Percentiles rank a stretch among this genome's conserved stretches.
These are phyloP conservation scores for Sarcophaga bullata DNA, from an alignment of 1,140 invertebrate genomes.

Conservation along the genomic window DNA sequence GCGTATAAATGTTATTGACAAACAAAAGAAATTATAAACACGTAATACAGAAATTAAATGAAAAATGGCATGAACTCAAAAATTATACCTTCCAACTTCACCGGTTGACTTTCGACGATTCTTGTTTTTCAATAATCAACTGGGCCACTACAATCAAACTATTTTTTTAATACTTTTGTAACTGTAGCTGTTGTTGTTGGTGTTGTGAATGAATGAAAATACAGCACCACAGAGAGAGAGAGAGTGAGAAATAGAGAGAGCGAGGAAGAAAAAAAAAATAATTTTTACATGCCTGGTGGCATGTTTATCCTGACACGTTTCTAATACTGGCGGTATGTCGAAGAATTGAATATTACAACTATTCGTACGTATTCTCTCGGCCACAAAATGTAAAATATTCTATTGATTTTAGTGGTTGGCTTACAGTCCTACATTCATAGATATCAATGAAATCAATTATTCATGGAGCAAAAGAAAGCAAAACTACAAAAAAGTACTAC, in stretches of 20 bases:
- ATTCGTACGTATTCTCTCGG: not conserved
- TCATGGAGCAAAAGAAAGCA: constrained; percentile 19
- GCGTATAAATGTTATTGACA: constrained; percentile 9
- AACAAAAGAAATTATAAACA: not conserved
- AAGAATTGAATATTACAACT: not conserved
- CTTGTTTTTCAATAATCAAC: constrained; percentile 5
- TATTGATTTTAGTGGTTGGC: constrained; percentile 7
- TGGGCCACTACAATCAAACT: not conserved
- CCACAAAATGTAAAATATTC: not conserved
- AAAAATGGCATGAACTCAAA: not conserved
- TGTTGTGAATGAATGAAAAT: too few relatives aligned
- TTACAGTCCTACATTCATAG: not conserved
- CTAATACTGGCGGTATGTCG: not conserved
- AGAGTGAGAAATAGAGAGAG: too few relatives aligned
- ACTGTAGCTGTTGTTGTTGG: too few relatives aligned
- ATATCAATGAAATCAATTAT: not conserved
- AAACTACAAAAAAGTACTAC: not conserved
- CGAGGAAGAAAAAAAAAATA: not conserved
- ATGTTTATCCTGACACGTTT: constrained; percentile 28
- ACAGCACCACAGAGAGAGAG: not conserved
- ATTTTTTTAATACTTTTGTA: not conserved
- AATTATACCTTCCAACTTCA: not conserved
- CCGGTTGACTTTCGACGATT: not conserved
- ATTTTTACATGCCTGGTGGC: constrained; percentile 5
- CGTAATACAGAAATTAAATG: constrained; percentile 4